Base-by-base conservation (phyloP, 2,113 vertebrate species). In the Pterocles gutturalis region DNA sequence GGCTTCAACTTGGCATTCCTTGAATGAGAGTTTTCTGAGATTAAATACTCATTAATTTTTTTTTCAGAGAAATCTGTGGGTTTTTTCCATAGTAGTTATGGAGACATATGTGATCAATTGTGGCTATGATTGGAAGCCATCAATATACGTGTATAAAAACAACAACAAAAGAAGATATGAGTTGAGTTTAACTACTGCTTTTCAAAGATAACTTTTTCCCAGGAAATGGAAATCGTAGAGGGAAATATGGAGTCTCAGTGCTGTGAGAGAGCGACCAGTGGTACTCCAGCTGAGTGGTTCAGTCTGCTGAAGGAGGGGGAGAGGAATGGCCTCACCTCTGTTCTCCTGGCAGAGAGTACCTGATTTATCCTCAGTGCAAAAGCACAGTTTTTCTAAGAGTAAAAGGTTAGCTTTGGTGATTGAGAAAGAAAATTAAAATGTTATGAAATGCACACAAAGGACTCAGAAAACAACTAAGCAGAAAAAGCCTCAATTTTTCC, bases 101-200 rank as follows among this genome's bases (percentile, higher is more conserved):
- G 5, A 28, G 12, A 29, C 1, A 0, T 10, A 6, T 14, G 4
- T 38, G 17, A 17, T 71, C 33, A 45, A 0, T 14, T 81, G 64
- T 46, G 31, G 9, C 36, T 81, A 4, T 28, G 21, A 58, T 1
- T 70, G 33, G 36, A 67, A 66, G 11, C 31, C 24, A 48, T 53
- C 29, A n/a, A 19, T 29, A 2, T 28, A 38, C 5, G 16, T 19
- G 22, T 38, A 77, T 19, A 62, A 76, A 53, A 11, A 45, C 19
- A 67, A 41, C 11, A 53, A 66, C 21, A 43, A 38, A 38, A 34
- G 9, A 26, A 48, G 46, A 43, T 22, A 16, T 0, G 1, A 41
- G 28, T 20, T 20, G 41, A 46, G 5, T 43, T 83, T 57, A 75
- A 58, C 20, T 16, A 18, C 21, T 7, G 3, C 7, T 76, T 53